A percentile compares a stretch with the other conserved stretches of the same genome.
phyloP scores from a whole-genome alignment of 2,888 invertebrate genomes.

The Didymodactylos carnosus region DNA sequence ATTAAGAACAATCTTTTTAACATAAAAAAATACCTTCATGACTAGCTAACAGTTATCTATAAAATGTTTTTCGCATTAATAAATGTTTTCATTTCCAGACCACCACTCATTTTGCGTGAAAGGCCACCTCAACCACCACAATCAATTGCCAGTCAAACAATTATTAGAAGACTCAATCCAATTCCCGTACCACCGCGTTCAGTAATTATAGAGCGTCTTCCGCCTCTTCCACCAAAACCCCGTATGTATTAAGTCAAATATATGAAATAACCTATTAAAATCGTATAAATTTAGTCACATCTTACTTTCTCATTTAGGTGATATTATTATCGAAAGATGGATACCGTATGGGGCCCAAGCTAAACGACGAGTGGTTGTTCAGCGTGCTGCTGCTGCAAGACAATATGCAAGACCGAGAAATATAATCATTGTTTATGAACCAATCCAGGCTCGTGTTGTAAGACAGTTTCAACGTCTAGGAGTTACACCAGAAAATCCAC shows the following conservation, averaged over 20 bases:
- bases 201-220: constrained; percentile 5
- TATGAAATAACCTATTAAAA: not conserved
- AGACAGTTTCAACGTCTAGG: constrained; percentile 7
- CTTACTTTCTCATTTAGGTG: too few relatives aligned
- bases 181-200: constrained; percentile 7
- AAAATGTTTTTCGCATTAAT: too few relatives aligned
- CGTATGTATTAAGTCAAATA: too few relatives aligned
- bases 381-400: not conserved
- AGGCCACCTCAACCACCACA: constrained; percentile 2
- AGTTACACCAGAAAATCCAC: constrained; percentile 7
- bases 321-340: constrained; percentile 1
- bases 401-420: constrained; percentile 1
- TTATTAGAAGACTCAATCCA: not conserved
- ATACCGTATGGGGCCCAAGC: not conserved
- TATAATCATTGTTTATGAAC: constrained; percentile 3
- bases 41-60: too few relatives aligned
- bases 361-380: constrained; percentile 3
- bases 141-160: not conserved
- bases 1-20: too few relatives aligned
- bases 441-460: not conserved
- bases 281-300: not conserved
- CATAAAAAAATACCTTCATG: too few relatives aligned
- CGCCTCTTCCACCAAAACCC: not conserved
- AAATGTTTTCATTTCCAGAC: too few relatives aligned
- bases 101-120: constrained; percentile 8